A percentile compares a stretch with the other conserved stretches of the same genome.
phyloP scores from a whole-genome alignment of 2,888 invertebrate species.

The Tenthredo livida region DNA sequence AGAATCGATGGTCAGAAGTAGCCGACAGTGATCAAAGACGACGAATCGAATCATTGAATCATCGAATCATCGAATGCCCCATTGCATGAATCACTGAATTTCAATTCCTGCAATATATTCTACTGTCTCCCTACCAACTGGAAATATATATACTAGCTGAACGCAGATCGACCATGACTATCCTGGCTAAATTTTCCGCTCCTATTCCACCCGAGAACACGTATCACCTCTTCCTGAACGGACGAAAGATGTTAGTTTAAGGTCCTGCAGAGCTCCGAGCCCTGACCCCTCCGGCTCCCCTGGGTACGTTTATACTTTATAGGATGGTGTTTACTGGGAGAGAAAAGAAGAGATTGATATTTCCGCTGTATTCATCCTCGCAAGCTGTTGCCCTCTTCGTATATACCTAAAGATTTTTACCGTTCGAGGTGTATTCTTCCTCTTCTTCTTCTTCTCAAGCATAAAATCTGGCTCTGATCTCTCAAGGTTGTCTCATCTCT shows the following conservation, averaged over 20 bases:
- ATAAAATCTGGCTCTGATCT: conserved; percentile 9
- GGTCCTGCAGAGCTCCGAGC: not conserved
- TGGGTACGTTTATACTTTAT: conserved; percentile 1
- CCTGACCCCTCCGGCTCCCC: not conserved
- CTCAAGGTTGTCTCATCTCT: conserved; percentile 17
- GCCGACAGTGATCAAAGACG: not conserved
- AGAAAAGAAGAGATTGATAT: not conserved
- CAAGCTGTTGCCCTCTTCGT: not conserved
- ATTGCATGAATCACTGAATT: not conserved
- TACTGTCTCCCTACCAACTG: not conserved
- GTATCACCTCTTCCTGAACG: not conserved
- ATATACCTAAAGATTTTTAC: not conserved
- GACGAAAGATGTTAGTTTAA: not conserved
- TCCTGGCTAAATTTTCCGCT: not conserved
- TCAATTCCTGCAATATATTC: not conserved
- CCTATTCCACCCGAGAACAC: not conserved
- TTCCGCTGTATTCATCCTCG: not conserved
- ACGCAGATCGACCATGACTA: not conserved
- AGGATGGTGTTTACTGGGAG: not conserved
- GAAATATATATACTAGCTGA: not conserved
- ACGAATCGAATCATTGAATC: not conserved
- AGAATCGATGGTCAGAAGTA: not conserved
- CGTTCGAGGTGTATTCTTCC: not conserved
- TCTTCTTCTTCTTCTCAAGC: too few relatives aligned
- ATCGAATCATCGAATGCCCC: too few relatives aligned